Base-by-base conservation (phyloP, 2,797 vertebrate genomes). In the Trachurus trachurus region DNA sequence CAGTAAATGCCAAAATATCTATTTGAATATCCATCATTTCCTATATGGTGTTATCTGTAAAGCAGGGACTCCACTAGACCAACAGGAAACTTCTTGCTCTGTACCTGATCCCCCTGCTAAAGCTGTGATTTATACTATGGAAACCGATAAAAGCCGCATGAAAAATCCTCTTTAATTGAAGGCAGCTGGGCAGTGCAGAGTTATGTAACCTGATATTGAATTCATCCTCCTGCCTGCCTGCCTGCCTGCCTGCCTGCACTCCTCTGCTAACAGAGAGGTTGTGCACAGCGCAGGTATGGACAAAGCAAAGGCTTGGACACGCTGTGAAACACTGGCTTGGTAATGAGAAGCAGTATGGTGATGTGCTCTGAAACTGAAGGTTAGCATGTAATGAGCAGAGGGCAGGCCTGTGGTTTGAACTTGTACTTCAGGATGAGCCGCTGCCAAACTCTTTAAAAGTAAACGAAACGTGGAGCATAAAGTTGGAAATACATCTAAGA, bases 161-260 rank as follows among this genome's bases (percentile, higher is more conserved):
- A 70, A 83, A 79, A 88, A 77, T 66, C 69, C 37, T 71, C 50
- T 78, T 76, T 87, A 88, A 90, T 72, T 84, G 72, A 81, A 85
- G 70, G 67, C 85, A 90, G 86, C 85, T 88, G 87, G 70, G 65
- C 71, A 59, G 66, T 10, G 19, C 21, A 9, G 50, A 39, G 83
- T 92, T 90, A 84, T 71, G 81, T 81, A 91, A 92, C 66, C 31
- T 52, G 73, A 87, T 83, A 74, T 61, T 77, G 77, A 87, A 82
- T 84, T 82, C 71, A 76, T 84, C 78, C 72, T 70, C 52, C 64
- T 65, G 65, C 31, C 70, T n/a, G 63, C n/a, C 70, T n/a, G 65
- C 31, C 70, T n/a, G 63, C n/a, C 70, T n/a, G 26, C 26, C 26
- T 26, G 26, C 26, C 26, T 26, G 26, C 26, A 61, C 58, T 3